A percentile compares a stretch with the other conserved stretches of the same genome.
Evolutionary conservation across 2,113 vertebrate species (phyloP).

Genomic region (Caloenas nicobarica): DNA sequence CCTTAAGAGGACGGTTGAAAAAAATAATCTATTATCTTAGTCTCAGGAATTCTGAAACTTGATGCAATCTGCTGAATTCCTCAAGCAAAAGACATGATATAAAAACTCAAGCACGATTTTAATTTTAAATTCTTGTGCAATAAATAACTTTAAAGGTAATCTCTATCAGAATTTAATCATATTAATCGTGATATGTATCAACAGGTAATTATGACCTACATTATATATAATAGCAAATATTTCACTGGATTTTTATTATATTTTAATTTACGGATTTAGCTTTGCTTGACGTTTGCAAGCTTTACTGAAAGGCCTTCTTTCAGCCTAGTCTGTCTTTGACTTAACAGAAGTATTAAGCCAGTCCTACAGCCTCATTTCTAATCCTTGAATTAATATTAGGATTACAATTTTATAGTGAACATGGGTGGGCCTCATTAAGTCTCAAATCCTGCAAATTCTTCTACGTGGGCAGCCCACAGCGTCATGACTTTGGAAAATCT

Average conservation of each 20-base stretch:
- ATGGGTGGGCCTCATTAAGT: neutral
- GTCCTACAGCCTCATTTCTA: neutral
- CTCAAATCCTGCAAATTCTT: neutral
- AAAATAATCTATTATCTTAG: neutral
- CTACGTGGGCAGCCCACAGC: neutral
- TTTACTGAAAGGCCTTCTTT: neutral
- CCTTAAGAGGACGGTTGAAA: neutral
- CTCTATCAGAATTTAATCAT: neutral
- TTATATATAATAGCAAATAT: neutral
- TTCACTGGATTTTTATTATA: neutral
- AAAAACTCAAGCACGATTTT: neutral
- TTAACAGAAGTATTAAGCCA: neutral
- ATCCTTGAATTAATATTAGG: neutral
- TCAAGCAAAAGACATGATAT: neutral
- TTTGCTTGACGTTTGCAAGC: neutral
- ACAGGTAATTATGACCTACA: neutral
- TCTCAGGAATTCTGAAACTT: neutral
- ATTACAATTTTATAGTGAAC: neutral
- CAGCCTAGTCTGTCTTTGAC: neutral
- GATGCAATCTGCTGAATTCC: neutral
- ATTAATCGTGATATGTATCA: neutral
- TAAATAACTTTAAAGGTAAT: neutral
- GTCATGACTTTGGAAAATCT: neutral
- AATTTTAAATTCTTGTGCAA: neutral
- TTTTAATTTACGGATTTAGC: neutral